Evolutionary conservation across 2,888 invertebrate genomes (phyloP), one percentile per base, ranked within the genome.

Genomic region (Nomada lathburiana): DNA sequence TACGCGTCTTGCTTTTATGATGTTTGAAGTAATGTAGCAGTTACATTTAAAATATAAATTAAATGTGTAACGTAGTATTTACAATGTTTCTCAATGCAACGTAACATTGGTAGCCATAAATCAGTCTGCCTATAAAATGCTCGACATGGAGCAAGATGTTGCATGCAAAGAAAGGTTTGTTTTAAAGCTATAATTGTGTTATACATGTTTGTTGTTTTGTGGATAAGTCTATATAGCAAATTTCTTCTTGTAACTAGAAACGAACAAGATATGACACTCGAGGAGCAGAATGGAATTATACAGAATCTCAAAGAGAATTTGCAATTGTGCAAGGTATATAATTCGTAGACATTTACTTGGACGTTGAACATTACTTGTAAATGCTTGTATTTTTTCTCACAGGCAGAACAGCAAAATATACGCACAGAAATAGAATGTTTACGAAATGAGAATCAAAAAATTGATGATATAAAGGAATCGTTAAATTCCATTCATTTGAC

Each of bases 371-470:
- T 11, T 18, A 18, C 7, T 20, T 42, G 0, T 2, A 23, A 65
- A 42, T 55, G 9, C 29, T 42, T 18, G 57, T 60, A 3, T 70
- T 18, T 26, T 53, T 50, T 44, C 53, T 60, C 57, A 20, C 57
- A 93, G 93, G 72, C 67, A 18, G 92, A 93, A 77, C 94, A 94
- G 82, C 80, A 77, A 42, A 87, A 84, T 71, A 87, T 93, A 26
- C 90, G 92, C 44, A 67, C 78, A 1, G 90, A 92, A 76, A 47
- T 94, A 13, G 89, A 91, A 73, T 73, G 64, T 50, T 52, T 92
- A 0, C 80, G 63, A 42, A 81, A 84, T 20, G 92, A 92, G 20
- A 92, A 83, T 72, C 89, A 90, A 82, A 81, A 72, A 42, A 80
- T 89, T 2, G 79, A 74, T 2, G 90, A 92, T n/a, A 85, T 90